phyloP scores from a whole-genome alignment of 2,113 vertebrate species.

The Semnopithecus entellus region DNA sequence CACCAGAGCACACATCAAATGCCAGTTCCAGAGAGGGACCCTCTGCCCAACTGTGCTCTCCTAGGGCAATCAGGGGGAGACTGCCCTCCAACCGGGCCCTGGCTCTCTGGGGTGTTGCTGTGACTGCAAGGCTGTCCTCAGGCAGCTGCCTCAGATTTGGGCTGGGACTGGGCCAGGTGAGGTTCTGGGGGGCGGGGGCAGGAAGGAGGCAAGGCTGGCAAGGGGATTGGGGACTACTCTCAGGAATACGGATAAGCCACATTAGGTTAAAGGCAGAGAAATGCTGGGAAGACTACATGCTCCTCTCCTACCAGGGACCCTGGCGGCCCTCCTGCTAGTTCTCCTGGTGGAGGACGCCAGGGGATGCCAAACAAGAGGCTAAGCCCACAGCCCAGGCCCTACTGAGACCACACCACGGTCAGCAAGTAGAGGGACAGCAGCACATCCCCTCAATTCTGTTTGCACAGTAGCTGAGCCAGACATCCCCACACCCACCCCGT shows the following conservation, averaged over 20 bases:
- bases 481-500: neutral
- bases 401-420: constrained; percentile 49
- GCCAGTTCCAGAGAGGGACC: neutral
- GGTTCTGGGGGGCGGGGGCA: neutral
- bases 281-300: neutral
- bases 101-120: neutral
- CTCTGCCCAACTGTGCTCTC: neutral
- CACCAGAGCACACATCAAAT: neutral
- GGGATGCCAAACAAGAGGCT: neutral
- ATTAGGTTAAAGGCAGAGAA: neutral
- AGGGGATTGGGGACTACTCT: neutral
- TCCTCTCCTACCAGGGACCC: neutral
- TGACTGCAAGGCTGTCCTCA: neutral
- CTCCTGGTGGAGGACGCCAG: neutral
- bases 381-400: neutral
- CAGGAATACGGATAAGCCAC: neutral
- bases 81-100: neutral
- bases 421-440: neutral
- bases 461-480: neutral
- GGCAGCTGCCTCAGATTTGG: neutral
- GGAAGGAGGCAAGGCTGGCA: neutral
- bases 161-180: neutral
- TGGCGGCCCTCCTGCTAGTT: neutral
- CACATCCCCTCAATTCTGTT: neutral
- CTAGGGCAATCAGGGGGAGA: neutral